Conservation (phyloP, 2,797 vertebrate genomes). For the Halcyon leucocephala region DNA sequence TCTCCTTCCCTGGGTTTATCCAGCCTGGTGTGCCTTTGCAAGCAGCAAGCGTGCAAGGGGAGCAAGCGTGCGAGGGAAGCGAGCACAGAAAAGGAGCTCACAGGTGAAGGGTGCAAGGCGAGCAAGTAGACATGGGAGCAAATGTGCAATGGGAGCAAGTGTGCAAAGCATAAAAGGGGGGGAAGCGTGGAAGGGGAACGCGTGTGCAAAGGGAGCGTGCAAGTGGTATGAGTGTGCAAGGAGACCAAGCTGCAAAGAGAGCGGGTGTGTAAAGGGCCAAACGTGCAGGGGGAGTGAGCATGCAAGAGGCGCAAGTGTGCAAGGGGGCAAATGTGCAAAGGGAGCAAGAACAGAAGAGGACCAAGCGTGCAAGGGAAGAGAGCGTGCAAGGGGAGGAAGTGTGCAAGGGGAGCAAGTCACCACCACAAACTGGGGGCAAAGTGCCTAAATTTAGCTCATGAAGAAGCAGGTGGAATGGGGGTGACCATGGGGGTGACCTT, state of each 20-base stretch:
- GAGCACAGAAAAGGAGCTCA: too few species aligned
- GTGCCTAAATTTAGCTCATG: background rate
- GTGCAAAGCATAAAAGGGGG: too few species aligned
- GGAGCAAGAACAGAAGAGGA: background rate
- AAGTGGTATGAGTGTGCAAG: rapidly evolving
- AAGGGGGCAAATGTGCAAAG: too few species aligned
- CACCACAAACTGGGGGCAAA: background rate
- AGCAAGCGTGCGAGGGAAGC: background rate
- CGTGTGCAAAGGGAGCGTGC: background rate
- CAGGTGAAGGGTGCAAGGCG: background rate
- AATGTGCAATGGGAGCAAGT: rapidly evolving
- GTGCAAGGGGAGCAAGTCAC: background rate
- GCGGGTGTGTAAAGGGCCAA: background rate
- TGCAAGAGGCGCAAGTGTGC: background rate
- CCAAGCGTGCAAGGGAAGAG: background rate
- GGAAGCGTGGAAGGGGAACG: rapidly evolving
- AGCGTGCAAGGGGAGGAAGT: background rate
- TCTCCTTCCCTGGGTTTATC: background rate
- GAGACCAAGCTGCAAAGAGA: background rate
- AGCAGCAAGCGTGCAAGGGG: background rate
- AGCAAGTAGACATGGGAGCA: too few species aligned
- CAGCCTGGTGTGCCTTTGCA: background rate
- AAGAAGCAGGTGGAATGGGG: rapidly evolving
- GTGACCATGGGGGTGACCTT: rapidly evolving
- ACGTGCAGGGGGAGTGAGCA: background rate